These are phyloP conservation scores for Falco concolor DNA, from an alignment of 2,797 vertebrate species.

Conservation along the genomic window DNA sequence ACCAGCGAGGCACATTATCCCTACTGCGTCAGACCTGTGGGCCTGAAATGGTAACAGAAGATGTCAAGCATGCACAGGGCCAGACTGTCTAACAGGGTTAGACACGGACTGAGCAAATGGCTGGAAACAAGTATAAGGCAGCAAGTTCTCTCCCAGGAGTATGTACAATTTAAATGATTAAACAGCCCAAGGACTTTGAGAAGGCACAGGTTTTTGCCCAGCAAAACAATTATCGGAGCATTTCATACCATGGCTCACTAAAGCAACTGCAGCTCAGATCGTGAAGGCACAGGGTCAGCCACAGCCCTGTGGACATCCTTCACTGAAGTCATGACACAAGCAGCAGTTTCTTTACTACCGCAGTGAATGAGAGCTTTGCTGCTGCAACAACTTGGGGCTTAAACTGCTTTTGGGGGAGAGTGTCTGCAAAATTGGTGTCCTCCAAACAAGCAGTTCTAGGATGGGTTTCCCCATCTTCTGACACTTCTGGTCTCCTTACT, in stretches of 20 bases:
- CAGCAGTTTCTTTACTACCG: background rate
- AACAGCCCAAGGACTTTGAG: background rate
- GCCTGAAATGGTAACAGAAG: background rate
- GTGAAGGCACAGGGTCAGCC: background rate
- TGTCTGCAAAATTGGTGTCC: background rate
- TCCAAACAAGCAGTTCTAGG: background rate
- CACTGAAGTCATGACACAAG: background rate
- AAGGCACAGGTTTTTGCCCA: background rate
- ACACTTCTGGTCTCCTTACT: background rate
- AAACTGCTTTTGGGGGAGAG: background rate
- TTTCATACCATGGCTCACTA: background rate
- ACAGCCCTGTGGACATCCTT: background rate
- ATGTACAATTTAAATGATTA: background rate
- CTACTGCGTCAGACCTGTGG: background rate
- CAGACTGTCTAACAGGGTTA: background rate
- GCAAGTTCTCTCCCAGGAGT: background rate
- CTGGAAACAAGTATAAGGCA: background rate
- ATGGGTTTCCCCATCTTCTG: background rate
- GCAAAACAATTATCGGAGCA: background rate
- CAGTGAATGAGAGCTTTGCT: background rate
- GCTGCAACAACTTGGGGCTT: rapidly evolving
- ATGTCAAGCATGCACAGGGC: rapidly evolving
- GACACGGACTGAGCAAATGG: background rate
- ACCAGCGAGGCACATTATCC: background rate
- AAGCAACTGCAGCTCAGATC: background rate